A percentile compares a stretch with the other conserved stretches of the same genome.
phyloP scores from a whole-genome alignment of 2,113 vertebrate species.

The Elaphurus davidianus region DNA sequence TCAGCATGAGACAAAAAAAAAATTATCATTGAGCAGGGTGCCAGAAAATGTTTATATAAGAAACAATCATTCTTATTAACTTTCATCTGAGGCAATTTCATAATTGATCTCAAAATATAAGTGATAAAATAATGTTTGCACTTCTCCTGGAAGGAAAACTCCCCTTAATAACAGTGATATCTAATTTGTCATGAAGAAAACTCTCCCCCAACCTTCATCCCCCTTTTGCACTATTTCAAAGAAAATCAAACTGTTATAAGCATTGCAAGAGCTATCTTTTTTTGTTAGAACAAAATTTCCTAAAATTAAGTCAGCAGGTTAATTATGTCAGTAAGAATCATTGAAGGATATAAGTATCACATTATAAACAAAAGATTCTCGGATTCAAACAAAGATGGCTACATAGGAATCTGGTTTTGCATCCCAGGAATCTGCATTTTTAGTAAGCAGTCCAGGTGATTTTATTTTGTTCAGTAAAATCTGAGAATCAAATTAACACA shows the following conservation, averaged over 20 bases:
- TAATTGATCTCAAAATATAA: conserved; percentile 38
- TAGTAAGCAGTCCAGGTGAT: background rate
- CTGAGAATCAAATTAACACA: conserved; percentile 29
- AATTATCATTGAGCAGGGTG: background rate
- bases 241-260: background rate
- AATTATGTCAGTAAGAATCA: background rate
- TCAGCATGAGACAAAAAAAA: background rate
- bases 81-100: background rate
- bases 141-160: background rate
- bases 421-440: background rate
- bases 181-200: background rate
- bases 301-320: background rate
- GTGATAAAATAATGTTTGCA: background rate
- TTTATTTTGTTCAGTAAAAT: background rate
- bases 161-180: background rate
- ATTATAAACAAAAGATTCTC: background rate
- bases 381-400: background rate
- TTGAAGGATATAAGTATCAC: background rate
- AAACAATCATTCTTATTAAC: conserved; percentile 36
- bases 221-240: background rate
- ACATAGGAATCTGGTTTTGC: background rate
- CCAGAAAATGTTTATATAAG: conserved; percentile 23
- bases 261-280: background rate
- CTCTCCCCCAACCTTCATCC: background rate
- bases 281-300: background rate